Evolutionary conservation across 1,140 invertebrate species (phyloP).

Genomic region (Drosophila ohnishii): DNA sequence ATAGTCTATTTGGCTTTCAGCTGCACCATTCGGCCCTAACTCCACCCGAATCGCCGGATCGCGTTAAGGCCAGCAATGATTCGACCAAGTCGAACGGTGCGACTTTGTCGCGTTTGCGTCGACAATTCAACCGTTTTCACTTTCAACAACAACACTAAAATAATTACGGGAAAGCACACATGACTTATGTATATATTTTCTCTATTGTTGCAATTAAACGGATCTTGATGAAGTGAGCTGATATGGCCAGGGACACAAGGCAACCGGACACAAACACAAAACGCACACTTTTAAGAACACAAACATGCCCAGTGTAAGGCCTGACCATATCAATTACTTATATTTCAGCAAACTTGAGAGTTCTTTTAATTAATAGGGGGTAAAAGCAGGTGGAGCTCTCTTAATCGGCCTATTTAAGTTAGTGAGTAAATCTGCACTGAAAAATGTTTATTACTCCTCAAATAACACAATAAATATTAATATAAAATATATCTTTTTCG

Average conservation of each 20-base stretch:
- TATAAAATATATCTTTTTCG: no score
- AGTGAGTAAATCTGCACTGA: background rate
- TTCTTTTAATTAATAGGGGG: background rate
- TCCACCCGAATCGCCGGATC: background rate
- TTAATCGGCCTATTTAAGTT: background rate
- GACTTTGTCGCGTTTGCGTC: no score
- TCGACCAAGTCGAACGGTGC: background rate
- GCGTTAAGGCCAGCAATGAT: background rate
- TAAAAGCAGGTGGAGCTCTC: background rate
- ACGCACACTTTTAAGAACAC: background rate
- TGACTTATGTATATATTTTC: background rate
- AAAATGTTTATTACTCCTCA: background rate
- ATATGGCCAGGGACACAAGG: slow-evolving; percentile 30
- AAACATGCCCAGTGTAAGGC: background rate
- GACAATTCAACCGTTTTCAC: background rate
- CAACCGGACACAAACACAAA: background rate
- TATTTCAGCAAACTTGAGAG: background rate
- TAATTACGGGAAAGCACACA: slow-evolving; percentile 10
- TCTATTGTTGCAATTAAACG: slow-evolving; percentile 18
- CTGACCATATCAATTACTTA: slow-evolving; percentile 32
- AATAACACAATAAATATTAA: background rate
- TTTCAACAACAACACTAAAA: background rate
- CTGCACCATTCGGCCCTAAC: slow-evolving; percentile 16
- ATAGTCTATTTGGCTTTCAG: slow-evolving; percentile 39
- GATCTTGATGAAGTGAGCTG: slow-evolving; percentile 19